Percentiles rank a stretch among this genome's conserved stretches.
These are phyloP conservation scores for Microctonus brassicae DNA, from an alignment of 2,888 invertebrate species.

Conservation along the genomic window DNA sequence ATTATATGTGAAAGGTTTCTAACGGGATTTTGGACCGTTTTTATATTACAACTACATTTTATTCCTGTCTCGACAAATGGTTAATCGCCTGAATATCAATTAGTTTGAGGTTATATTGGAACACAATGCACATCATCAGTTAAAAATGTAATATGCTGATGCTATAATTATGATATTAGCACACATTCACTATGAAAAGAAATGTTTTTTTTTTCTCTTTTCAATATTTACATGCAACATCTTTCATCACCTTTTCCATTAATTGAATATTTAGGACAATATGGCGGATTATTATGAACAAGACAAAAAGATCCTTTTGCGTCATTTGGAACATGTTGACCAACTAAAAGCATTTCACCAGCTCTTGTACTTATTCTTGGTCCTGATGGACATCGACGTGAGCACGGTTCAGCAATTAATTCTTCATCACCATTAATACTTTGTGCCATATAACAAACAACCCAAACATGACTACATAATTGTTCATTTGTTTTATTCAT, in stretches of 20 bases:
- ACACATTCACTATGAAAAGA: not conserved
- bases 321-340: conserved; percentile 80
- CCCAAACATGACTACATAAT: conserved; percentile 85
- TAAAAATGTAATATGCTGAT: too few relatives aligned
- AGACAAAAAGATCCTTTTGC: conserved; percentile 81
- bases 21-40: too few relatives aligned
- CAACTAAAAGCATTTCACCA: conserved; percentile 76
- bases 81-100: too few relatives aligned
- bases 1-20: too few relatives aligned
- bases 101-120: too few relatives aligned
- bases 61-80: too few relatives aligned
- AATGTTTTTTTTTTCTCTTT: not conserved
- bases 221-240: conserved; percentile 73
- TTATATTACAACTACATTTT: too few relatives aligned
- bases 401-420: conserved; percentile 79
- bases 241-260: conserved; percentile 76
- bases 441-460: conserved; percentile 85
- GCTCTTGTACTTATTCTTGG: conserved; percentile 72
- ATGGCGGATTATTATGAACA: conserved; percentile 77
- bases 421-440: conserved; percentile 73
- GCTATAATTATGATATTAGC: too few relatives aligned
- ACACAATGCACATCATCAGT: too few relatives aligned
- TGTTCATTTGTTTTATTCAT: conserved; percentile 79
- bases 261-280: conserved; percentile 74
- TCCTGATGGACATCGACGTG: conserved; percentile 80